phyloP scores from a whole-genome alignment of 2,888 invertebrate genomes.

The Piscicola geometra region DNA sequence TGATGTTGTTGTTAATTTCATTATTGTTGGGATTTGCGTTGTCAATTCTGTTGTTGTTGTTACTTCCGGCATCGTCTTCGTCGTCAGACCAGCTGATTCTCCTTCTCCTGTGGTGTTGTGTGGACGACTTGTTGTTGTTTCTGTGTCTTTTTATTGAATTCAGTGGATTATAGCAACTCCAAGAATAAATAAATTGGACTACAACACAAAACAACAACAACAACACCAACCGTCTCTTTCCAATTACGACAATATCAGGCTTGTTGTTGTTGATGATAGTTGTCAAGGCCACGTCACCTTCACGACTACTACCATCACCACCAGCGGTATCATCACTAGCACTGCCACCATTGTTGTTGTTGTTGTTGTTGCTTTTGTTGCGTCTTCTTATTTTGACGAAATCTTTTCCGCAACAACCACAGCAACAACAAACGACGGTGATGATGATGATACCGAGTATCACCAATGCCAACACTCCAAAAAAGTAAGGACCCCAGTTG shows the following conservation, averaged over 20 bases:
- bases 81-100: constrained; percentile 33
- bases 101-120: background rate
- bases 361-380: background rate
- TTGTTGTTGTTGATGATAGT: background rate
- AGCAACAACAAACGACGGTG: background rate
- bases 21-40: background rate
- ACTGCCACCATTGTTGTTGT: background rate
- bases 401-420: background rate
- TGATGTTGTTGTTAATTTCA: constrained; percentile 1
- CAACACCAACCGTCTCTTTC: constrained; percentile 21
- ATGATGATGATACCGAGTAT: background rate
- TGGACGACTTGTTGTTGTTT: no score
- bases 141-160: no score
- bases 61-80: constrained; percentile 10
- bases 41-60: background rate
- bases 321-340: background rate
- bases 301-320: background rate
- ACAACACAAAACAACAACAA: no score
- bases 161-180: no score
- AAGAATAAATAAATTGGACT: no score
- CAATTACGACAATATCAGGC: constrained; percentile 28
- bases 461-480: background rate
- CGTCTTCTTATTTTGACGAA: background rate
- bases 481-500: background rate
- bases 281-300: background rate